These are phyloP conservation scores for Panorpa germanica DNA, from an alignment of 2,888 invertebrate species.

Conservation along the genomic window DNA sequence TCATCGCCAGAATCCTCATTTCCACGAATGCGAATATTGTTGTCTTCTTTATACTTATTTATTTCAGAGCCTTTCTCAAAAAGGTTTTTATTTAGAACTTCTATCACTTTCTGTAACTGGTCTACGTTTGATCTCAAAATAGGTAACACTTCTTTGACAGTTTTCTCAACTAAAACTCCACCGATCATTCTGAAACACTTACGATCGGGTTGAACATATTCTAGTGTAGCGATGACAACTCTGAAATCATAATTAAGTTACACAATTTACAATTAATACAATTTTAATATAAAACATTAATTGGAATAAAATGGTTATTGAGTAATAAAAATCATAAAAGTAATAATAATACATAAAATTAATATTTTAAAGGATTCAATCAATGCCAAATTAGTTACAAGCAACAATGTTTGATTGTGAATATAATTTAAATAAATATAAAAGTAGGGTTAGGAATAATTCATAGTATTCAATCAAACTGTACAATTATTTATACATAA, in stretches of 20 bases:
- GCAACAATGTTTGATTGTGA: conserved; percentile 13
- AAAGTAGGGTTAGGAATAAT: not conserved
- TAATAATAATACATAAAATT: too few species aligned
- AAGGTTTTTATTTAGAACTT: conserved; percentile 61
- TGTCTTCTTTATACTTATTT: conserved; percentile 77
- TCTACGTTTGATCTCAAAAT: conserved; percentile 62
- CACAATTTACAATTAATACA: too few species aligned
- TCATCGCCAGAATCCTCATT: conserved; percentile 38
- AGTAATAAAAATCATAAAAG: too few species aligned
- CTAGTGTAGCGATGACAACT: conserved; percentile 84
- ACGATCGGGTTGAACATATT: conserved; percentile 62
- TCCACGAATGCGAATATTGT: conserved; percentile 71
- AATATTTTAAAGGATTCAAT: too few species aligned
- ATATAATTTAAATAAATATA: conserved; percentile 7
- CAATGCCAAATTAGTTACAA: too few species aligned
- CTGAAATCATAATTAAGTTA: too few species aligned
- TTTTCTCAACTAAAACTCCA: conserved; percentile 82
- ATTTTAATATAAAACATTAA: too few species aligned
- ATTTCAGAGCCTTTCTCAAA: conserved; percentile 75
- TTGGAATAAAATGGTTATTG: too few species aligned
- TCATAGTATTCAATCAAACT: too few species aligned
- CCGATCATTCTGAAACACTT: conserved; percentile 90
- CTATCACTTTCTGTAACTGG: conserved; percentile 60
- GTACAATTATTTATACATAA: too few species aligned
- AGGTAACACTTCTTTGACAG: conserved; percentile 80